These are phyloP conservation scores for Cantharis lateralis DNA, from an alignment of 2,888 invertebrate species.

Conservation along the genomic window DNA sequence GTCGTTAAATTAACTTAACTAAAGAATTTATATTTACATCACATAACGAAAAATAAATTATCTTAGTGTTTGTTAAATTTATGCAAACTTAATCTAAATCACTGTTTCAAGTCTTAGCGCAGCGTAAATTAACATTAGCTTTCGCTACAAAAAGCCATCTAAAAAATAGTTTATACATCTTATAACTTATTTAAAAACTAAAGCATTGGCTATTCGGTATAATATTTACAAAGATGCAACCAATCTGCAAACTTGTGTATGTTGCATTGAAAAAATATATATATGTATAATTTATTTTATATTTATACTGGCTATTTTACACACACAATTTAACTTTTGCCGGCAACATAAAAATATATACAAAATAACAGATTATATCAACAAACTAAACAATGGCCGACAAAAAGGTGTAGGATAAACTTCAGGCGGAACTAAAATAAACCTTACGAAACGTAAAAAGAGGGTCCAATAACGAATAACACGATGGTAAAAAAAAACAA, in stretches of 20 bases:
- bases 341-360: conserved; percentile 34
- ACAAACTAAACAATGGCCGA: conserved; percentile 34
- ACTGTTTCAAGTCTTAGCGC: conserved; percentile 54
- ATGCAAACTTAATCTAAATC: conserved; percentile 52
- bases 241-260: conserved; percentile 35
- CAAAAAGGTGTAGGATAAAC: conserved; percentile 33
- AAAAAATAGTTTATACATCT: conserved; percentile 46
- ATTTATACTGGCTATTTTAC: conserved; percentile 41
- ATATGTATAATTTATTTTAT: background rate
- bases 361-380: conserved; percentile 35
- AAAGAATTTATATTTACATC: conserved; percentile 52
- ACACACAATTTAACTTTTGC: conserved; percentile 25
- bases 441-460: conserved; percentile 10
- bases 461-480: conserved; percentile 16
- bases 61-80: conserved; percentile 36
- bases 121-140: conserved; percentile 42
- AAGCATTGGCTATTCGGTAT: conserved; percentile 35
- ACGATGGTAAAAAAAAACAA: conserved; percentile 17
- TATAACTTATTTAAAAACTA: conserved; percentile 23
- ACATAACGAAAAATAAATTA: conserved; percentile 51
- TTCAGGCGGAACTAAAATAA: conserved; percentile 30
- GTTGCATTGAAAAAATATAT: conserved; percentile 30
- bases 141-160: conserved; percentile 40
- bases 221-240: conserved; percentile 55
- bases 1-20: conserved; percentile 39